Conservation (phyloP, 2,113 vertebrate genomes). For the Abramis brama region DNA sequence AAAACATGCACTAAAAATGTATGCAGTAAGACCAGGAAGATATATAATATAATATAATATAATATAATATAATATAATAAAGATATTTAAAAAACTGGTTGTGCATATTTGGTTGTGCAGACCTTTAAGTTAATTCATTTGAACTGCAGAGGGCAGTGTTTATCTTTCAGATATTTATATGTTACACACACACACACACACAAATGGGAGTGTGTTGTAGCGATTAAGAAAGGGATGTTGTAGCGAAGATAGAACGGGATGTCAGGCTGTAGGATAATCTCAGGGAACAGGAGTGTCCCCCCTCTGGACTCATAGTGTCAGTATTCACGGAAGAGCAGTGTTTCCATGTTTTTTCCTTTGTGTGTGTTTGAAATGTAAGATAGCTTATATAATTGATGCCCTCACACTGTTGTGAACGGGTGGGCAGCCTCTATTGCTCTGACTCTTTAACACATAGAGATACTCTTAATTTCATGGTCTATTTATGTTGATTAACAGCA, state of each 20-base stretch:
- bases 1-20: too few species aligned
- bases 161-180: not conserved
- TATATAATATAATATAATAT: not conserved
- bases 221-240: slow-evolving; percentile 4
- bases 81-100: not conserved
- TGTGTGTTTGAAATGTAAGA: slow-evolving; percentile 55
- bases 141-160: slow-evolving; percentile 50
- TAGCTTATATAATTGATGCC: slow-evolving; percentile 69
- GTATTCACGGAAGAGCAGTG: slow-evolving; percentile 39
- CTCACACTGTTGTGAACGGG: slow-evolving; percentile 64
- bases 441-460: slow-evolving; percentile 36
- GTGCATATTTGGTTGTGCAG: not conserved
- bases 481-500: slow-evolving; percentile 22
- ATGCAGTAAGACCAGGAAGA: too few species aligned
- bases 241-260: slow-evolving; percentile 3
- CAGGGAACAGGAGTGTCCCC: not conserved
- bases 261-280: slow-evolving; percentile 36
- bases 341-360: slow-evolving; percentile 33
- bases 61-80: not conserved
- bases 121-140: not conserved
- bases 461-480: slow-evolving; percentile 54
- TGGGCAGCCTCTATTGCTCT: slow-evolving; percentile 60
- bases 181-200: not conserved
- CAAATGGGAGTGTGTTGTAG: slow-evolving; percentile 22
- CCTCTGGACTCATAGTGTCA: slow-evolving; percentile 40